Base-by-base conservation (phyloP, 1,140 invertebrate species). In the Ridgeia piscesae region DNA sequence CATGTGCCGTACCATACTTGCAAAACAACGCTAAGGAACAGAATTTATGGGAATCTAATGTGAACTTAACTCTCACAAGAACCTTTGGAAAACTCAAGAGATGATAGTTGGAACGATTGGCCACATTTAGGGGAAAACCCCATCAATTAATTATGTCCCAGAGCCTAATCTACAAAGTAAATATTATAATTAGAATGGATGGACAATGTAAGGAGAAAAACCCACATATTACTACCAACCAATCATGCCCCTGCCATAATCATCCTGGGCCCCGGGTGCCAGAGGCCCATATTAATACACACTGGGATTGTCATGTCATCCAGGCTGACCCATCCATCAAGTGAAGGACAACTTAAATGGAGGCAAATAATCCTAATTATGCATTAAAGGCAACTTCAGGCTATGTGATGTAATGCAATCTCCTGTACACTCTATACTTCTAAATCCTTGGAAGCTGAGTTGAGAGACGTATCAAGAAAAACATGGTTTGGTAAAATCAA, bases 281-380 rank as follows among this genome's bases (percentile, higher is more conserved):
- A 77, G 58, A 77, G 58, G 14, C 27, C 11, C 58, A 77, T 9
- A 42, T 11, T 77, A 2, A 31, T 77, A 21, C 8, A 77, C 58
- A 77, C 58, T 27, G 27, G 27, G 58, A 31, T 21, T 77, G 58
- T 77, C 58, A 21, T 21, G 27, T 92, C 91, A 33, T 14, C 88
- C 88, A 88, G 21, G 34, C 77, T 42, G 89, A 31, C 31, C 35
- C 27, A 91, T 14, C 77, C 35, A 91, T 58, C 88, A 88, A 35
- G 42, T 50, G n/a, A 48, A 42, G 91, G 35, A 34, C 34, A n/a
- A 33, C 33, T 14, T 91, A 33, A 34, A 14, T 58, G 4, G 17
- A 88, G 14, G 89, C 91, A 88, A 33, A 48, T 48, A 91, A 92
- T 91, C 91, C 91, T 34, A 92, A 89, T 34, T 48, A 89, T n/a